A percentile compares a stretch with the other conserved stretches of the same genome.
Evolutionary conservation across 2,797 vertebrate species (phyloP).

Genomic region (Stomatorhinus walkeri): DNA sequence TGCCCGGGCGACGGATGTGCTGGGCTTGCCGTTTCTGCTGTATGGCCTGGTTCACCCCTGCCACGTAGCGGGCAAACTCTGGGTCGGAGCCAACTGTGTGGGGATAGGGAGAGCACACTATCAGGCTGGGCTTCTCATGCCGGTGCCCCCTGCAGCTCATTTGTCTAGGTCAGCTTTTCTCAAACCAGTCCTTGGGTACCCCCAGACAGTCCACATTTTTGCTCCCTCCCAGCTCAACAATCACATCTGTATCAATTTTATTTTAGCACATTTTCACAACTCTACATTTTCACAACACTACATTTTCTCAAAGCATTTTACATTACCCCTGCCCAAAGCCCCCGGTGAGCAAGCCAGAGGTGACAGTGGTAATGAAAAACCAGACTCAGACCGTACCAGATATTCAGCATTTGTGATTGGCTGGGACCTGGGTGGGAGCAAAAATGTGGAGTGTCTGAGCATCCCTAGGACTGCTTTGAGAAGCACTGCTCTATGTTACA

Average conservation of each 20-base stretch:
- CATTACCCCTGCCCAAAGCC: neutral
- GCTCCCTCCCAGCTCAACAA: neutral
- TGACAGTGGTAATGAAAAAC: neutral
- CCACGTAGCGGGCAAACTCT: slow-evolving; percentile 94
- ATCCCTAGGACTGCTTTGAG: neutral
- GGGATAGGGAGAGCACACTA: slow-evolving; percentile 23
- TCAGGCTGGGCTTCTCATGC: neutral
- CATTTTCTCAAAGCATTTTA: neutral
- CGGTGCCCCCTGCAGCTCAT: slow-evolving; percentile 29
- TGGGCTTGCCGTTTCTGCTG: slow-evolving; percentile 95
- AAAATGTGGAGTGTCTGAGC: neutral
- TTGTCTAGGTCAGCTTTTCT: neutral
- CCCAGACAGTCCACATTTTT: neutral
- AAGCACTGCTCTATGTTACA: slow-evolving; percentile 42
- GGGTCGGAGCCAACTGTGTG: slow-evolving; percentile 91
- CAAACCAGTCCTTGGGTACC: neutral
- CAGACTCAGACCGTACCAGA: neutral
- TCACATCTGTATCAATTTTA: neutral
- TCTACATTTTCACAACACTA: neutral
- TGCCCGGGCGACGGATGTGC: slow-evolving; percentile 83
- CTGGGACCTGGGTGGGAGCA: neutral
- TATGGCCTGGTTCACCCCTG: slow-evolving; percentile 96
- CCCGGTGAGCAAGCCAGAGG: neutral
- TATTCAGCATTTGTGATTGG: neutral
- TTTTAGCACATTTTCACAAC: neutral